A percentile compares a stretch with the other conserved stretches of the same genome.
Conservation (phyloP, 2,797 vertebrate genomes). For the Ctenochaetus hawaiiensis region DNA sequence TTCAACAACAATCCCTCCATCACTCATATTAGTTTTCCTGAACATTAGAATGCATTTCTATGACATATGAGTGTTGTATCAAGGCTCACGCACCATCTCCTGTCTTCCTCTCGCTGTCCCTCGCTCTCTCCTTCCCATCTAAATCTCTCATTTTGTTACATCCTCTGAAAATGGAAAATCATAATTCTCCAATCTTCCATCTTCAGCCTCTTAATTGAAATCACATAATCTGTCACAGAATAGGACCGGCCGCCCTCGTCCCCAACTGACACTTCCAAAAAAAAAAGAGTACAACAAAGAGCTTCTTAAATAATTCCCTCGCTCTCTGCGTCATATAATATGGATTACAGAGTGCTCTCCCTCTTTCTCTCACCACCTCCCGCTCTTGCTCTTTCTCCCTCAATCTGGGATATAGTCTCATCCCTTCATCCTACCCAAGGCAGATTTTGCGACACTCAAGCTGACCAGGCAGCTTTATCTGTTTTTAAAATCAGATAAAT, state of each 20-base stretch:
- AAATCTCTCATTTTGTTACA: constrained; percentile 40
- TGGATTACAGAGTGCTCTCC: constrained; percentile 77
- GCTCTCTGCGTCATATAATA: constrained; percentile 72
- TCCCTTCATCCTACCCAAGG: constrained; percentile 76
- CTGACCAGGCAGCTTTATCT: constrained; percentile 79
- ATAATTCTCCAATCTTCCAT: constrained; percentile 72
- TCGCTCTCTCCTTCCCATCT: constrained; percentile 8
- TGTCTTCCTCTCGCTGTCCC: constrained; percentile 3
- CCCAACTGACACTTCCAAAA: constrained; percentile 64
- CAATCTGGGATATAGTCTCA: constrained; percentile 76
- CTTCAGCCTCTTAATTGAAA: constrained; percentile 83
- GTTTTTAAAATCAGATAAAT: constrained; percentile 81
- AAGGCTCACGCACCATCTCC: neutral
- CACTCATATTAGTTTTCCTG: neutral
- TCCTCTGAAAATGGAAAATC: constrained; percentile 55
- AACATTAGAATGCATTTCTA: neutral
- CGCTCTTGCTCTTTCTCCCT: constrained; percentile 56
- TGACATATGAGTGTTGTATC: neutral
- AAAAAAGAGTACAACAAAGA: constrained; percentile 79
- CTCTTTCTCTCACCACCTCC: constrained; percentile 58
- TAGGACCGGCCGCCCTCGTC: constrained; percentile 51
- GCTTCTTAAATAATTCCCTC: constrained; percentile 83
- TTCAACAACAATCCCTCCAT: too few relatives aligned
- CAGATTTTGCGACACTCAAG: constrained; percentile 82
- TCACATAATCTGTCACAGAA: constrained; percentile 73